Conservation (phyloP, 1,140 invertebrate genomes). For the Sweltsa coloradensis region DNA sequence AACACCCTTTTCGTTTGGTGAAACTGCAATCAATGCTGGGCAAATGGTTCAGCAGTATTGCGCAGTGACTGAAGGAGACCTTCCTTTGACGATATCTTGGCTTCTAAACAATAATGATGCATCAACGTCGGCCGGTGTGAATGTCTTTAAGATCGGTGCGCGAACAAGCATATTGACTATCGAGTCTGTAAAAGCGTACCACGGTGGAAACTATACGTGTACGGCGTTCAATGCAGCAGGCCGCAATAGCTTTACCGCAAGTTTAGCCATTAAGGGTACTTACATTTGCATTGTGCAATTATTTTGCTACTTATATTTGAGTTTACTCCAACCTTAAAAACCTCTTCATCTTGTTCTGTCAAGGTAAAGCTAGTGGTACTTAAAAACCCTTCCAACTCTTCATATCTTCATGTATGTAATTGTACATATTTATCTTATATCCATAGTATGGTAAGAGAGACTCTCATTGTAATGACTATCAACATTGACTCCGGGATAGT, state of each 20-base stretch:
- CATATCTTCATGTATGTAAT: too few relatives aligned
- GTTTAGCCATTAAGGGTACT: conserved; percentile 58
- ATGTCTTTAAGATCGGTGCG: conserved; percentile 25
- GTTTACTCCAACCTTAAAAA: too few relatives aligned
- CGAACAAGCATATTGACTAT: conserved; percentile 33
- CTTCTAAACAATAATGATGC: conserved; percentile 22
- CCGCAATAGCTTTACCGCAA: conserved; percentile 45
- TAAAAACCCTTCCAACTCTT: too few relatives aligned
- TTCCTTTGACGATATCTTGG: conserved; percentile 52
- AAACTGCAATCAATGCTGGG: conserved; percentile 35
- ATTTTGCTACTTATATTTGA: too few relatives aligned
- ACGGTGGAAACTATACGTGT: conserved; percentile 19
- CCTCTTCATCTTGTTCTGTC: too few relatives aligned
- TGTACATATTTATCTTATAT: too few relatives aligned
- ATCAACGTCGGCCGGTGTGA: conserved; percentile 20
- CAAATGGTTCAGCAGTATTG: conserved; percentile 40
- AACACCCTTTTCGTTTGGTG: conserved; percentile 36
- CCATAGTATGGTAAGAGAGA: too few relatives aligned
- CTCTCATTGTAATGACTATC: too few relatives aligned
- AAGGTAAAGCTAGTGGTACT: too few relatives aligned
- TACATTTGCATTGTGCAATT: too few relatives aligned
- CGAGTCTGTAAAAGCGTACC: conserved; percentile 21
- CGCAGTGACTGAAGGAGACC: conserved; percentile 51
- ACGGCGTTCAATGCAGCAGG: conserved; percentile 53
- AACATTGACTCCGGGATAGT: too few relatives aligned